Evolutionary conservation across 2,797 vertebrate species (phyloP), one percentile per base, ranked within the genome.

Genomic region (Lithobates pipiens): DNA sequence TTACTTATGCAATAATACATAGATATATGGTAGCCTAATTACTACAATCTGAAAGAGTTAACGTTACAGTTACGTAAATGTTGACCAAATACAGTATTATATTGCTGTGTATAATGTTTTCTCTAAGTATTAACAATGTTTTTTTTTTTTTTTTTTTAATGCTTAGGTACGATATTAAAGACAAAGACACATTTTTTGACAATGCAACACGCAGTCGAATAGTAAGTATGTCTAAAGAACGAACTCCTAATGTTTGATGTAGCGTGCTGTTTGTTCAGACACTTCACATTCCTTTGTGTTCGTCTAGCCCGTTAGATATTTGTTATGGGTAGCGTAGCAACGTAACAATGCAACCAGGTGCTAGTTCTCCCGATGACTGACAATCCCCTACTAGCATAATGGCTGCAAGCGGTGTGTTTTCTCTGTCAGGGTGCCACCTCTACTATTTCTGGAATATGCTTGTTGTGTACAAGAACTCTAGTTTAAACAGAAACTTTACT

Each of bases 191-290:
- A 0, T 93, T 99, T 91, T 99, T 99, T 91, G 96, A 98, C 90
- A 99, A 95, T 8, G 96, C 96, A 54, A 98, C 97, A 1, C 96
- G 98, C 74, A 98, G 98, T 90, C 94, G 97, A 93, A 98, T 99
- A 92, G 98, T 99, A 92, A 97, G 98, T 97, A 77, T 80, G n/a
- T 15, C 21, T 34, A 4, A 57, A 13, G 10, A 21, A 13, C 23
- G 1, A 42, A 34, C 77, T 0, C 15, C 15, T 42, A 25, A 16
- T 9, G 0, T 76, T 67, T 0, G 3, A 39, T 15, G 46, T 13
- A 27, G 9, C 39, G 13, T 18, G 57, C 50, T 34, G 44, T 70
- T 36, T 61, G 25, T 18, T 46, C 16, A 61, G n/a, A n/a, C 0
- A 8, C 25, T 16, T 23, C 0, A 27, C 10, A 10, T 77, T 71